Evolutionary conservation across 2,113 vertebrate genomes (phyloP), one percentile per base, ranked within the genome.

Genomic region (Furnarius figulus): DNA sequence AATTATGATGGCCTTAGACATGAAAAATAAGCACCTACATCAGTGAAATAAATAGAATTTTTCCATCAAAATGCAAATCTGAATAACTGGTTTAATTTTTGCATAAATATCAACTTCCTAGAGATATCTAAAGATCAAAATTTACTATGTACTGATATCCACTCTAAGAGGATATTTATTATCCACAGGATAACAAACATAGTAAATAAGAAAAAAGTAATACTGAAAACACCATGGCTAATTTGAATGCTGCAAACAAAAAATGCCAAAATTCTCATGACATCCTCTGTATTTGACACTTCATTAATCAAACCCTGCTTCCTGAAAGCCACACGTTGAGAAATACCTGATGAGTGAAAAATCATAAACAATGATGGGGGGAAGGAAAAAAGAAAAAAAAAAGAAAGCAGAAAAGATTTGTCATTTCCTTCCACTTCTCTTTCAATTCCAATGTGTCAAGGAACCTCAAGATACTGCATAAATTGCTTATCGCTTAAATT

Each of bases 401-500:
- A 65, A 71, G 1, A 65, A 67, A 66, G 5, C 16, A 85, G 63
- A 47, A 84, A 85, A 89, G 37, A 89, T 91, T 79, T 85, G 78
- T 63, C 56, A 91, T 96, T 94, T 66, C 42, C 46, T 91, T 94
- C 81, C 27, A 91, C 85, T 89, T 83, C 58, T 79, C 71, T 95
- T 91, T 89, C 87, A 91, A 85, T 76, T 94, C 67, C 67, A 77
- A 16, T 67, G 39, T 89, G 94, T 91, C 91, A 95, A 85, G 78
- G 63, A 97, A 97, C 85, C 94, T 96, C 86, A 91, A 96, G 81
- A 93, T 90, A 94, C n/a, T 95, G 79, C 40, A 92, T 49, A 95
- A 95, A 96, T 96, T 96, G 63, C 87, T 96, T 97, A 85, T 94
- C 39, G 40, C 72, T 96, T 97, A 97, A 97, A 97, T 97, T 95